Evolutionary conservation across 2,888 invertebrate species (phyloP).

Genomic region (Helobdella robusta): DNA sequence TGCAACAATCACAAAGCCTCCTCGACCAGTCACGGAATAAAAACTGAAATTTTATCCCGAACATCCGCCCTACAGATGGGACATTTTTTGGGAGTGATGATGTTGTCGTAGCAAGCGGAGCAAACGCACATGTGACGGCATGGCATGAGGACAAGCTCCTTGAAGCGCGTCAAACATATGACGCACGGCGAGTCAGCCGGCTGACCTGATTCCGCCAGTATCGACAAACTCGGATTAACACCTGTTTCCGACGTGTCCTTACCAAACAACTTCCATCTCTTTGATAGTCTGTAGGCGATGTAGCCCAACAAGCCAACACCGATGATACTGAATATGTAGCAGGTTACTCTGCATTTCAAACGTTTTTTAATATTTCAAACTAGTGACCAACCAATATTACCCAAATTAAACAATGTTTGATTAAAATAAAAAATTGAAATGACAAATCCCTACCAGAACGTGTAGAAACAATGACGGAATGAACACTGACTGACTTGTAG

Average conservation of each 20-base stretch:
- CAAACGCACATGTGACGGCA: slow-evolving; percentile 85
- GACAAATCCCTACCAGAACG: too few relatives aligned
- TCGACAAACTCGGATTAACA: slow-evolving; percentile 5
- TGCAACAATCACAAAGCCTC: not conserved
- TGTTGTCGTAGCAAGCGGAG: slow-evolving; percentile 70
- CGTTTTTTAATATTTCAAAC: too few relatives aligned
- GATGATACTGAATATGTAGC: too few relatives aligned
- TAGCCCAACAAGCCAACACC: too few relatives aligned
- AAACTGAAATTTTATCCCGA: slow-evolving; percentile 64
- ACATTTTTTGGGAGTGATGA: slow-evolving; percentile 58
- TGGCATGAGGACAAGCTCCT: slow-evolving; percentile 74
- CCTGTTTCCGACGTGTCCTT: slow-evolving; percentile 1
- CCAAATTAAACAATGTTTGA: too few relatives aligned
- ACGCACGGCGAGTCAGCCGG: slow-evolving; percentile 64
- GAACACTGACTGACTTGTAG: too few relatives aligned
- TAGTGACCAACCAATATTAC: too few relatives aligned
- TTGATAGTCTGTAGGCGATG: too few relatives aligned
- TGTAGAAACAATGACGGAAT: too few relatives aligned
- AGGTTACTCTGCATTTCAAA: too few relatives aligned
- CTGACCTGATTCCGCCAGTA: not conserved
- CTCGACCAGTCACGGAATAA: slow-evolving; percentile 58
- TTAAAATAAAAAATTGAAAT: too few relatives aligned
- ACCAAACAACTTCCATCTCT: too few relatives aligned
- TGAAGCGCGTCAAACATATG: slow-evolving; percentile 73
- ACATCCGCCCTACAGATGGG: slow-evolving; percentile 70